phyloP scores from a whole-genome alignment of 2,797 vertebrate species.

The Hippoglossus hippoglossus region DNA sequence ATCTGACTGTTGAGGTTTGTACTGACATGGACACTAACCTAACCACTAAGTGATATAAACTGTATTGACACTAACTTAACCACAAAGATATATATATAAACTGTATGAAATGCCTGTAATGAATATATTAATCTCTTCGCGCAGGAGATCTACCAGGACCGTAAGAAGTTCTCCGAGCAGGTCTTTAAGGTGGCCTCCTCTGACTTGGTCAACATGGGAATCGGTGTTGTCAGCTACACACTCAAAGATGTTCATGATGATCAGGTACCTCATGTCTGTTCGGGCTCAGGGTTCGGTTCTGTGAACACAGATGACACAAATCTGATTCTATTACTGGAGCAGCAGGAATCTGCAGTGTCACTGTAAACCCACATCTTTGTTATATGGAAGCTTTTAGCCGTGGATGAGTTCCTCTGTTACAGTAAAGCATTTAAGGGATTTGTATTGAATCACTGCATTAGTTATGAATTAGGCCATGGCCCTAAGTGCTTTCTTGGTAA shows the following conservation, averaged over 20 bases:
- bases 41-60: too few relatives aligned
- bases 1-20: conserved; percentile 94
- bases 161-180: conserved; percentile 97
- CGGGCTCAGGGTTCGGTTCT: neutral
- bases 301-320: neutral
- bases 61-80: too few relatives aligned
- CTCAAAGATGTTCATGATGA: conserved; percentile 97
- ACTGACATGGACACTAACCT: neutral
- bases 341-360: conserved; percentile 1
- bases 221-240: conserved; percentile 96
- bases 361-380: conserved; percentile 2
- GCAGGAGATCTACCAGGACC: conserved; percentile 98
- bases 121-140: neutral
- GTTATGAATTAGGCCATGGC: conserved; percentile 35
- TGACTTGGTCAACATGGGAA: conserved; percentile 97
- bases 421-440: conserved; percentile 40
- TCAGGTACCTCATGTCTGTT: conserved; percentile 81
- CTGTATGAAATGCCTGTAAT: neutral
- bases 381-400: conserved; percentile 43
- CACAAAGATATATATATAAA: too few relatives aligned
- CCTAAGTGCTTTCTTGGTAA: conserved; percentile 53
- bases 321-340: neutral
- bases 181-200: conserved; percentile 97
- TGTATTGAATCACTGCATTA: conserved; percentile 50
- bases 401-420: conserved; percentile 18